Percentiles rank a stretch among this genome's conserved stretches.
Conservation (phyloP, 2,797 vertebrate genomes). For the Clamator glandarius region DNA sequence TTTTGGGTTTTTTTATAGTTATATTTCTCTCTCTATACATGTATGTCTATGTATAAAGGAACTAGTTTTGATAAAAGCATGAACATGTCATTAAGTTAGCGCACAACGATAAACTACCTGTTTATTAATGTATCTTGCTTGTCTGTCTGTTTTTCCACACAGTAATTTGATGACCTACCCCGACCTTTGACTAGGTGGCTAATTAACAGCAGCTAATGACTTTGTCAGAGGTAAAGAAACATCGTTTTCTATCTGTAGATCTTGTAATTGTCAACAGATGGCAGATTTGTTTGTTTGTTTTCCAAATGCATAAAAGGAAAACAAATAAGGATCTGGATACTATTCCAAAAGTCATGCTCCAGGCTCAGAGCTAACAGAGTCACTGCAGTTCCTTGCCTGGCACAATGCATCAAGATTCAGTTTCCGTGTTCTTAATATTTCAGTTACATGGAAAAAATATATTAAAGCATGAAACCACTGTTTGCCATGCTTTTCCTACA, state of each 20-base stretch:
- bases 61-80: neutral
- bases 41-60: neutral
- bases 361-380: neutral
- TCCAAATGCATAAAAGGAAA: neutral
- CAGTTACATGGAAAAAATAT: neutral
- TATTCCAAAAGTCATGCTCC: neutral
- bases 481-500: neutral
- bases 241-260: neutral
- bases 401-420: neutral
- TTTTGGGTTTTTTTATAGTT: neutral
- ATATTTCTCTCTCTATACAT: neutral
- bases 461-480: neutral
- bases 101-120: neutral
- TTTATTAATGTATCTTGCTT: neutral
- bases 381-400: neutral
- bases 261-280: neutral
- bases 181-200: neutral
- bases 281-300: neutral
- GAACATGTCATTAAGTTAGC: neutral
- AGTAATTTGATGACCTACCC: neutral
- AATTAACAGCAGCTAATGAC: neutral
- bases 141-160: neutral
- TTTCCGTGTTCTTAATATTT: neutral
- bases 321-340: neutral
- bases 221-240: neutral